These are phyloP conservation scores for Stichodactyla helianthus DNA, from an alignment of 64 coral and sea anemone species.

Conservation along the genomic window DNA sequence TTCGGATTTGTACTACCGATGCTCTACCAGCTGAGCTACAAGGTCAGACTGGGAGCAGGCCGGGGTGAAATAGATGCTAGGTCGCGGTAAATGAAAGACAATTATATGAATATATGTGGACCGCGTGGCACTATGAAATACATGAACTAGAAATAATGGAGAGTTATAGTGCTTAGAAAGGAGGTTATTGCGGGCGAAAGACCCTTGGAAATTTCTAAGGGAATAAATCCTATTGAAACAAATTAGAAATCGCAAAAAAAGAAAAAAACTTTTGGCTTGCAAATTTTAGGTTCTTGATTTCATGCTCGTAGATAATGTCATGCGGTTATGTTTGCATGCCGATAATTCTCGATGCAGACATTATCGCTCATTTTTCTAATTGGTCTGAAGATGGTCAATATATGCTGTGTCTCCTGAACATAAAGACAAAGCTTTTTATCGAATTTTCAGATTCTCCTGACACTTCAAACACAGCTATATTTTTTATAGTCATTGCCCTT, in stretches of 20 bases:
- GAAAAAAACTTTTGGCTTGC: neutral
- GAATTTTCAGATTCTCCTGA: neutral
- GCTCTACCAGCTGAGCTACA: too few species aligned
- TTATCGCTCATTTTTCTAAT: constrained; percentile 1
- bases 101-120: too few species aligned
- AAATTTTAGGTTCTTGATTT: neutral
- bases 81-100: too few species aligned
- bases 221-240: neutral
- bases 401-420: neutral
- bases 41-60: too few species aligned
- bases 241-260: neutral
- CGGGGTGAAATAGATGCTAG: too few species aligned
- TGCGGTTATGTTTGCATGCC: neutral
- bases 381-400: neutral
- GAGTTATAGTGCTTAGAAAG: too few species aligned
- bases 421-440: neutral
- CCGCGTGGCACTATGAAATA: too few species aligned
- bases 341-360: neutral
- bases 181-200: too few species aligned
- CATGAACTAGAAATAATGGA: too few species aligned
- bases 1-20: too few species aligned
- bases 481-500: neutral
- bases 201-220: too few species aligned
- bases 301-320: neutral
- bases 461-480: neutral